Base-by-base conservation (phyloP, 1,140 invertebrate species). In the Heliconius congener region DNA sequence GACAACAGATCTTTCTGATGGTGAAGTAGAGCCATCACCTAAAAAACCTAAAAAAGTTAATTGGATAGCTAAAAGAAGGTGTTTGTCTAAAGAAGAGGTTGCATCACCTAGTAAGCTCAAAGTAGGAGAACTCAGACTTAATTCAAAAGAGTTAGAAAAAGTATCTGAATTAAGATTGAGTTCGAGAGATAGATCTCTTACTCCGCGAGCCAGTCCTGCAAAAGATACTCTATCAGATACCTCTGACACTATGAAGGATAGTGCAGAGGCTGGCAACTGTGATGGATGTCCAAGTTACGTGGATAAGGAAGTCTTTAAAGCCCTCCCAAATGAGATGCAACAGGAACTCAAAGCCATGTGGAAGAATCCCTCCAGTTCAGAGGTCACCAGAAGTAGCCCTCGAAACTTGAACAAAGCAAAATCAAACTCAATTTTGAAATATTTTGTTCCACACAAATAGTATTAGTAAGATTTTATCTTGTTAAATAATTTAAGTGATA, bases 21-120 rank as follows among this genome's bases (percentile, higher is more conserved):
- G 93, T 52, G 96, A 97, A 91, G 91, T 96, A 8, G 96, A 97
- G 87, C 97, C 97, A 1, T 96, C 96, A 18, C 96, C 96, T 16
- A 97, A 97, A 88, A 97, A 97, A 95, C 82, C 95, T 85, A 82
- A 91, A 85, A 94, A 87, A 90, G 83, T 89, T 88, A 87, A 89
- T 85, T 87, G 93, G 92, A 88, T 95, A 90, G 90, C 92, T 83
- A 89, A 93, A 89, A 85, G 94, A 87, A 86, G 93, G 88, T 88
- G 89, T 86, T 84, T 92, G 39, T 85, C 94, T 82, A 87, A 94
- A 37, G 91, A 95, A 60, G 92, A 95, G 74, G 95, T 95, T 72
- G 95, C 95, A 78, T 96, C 95, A 27, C 96, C 96, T 3, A 96
- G 95, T 85, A 96, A 96, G 82, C 85, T 96, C 76, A 95, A 95